Evolutionary conservation across 2,888 invertebrate genomes (phyloP), one percentile per base, ranked within the genome.

Genomic region (Tetragnatha montana): DNA sequence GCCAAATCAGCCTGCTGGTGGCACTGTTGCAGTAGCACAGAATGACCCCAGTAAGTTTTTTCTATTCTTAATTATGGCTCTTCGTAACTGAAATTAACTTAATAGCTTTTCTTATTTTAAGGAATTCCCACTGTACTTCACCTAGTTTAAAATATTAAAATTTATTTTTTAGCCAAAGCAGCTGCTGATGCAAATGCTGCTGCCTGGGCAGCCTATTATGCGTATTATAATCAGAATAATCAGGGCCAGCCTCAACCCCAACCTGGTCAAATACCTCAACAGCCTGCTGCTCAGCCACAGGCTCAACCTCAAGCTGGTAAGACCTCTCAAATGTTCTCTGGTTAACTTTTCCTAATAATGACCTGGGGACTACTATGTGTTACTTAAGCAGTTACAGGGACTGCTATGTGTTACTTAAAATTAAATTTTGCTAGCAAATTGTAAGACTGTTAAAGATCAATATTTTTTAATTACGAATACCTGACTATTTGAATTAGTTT

Each of bases 201-300:
- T 70, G 94, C 94, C 4, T 94, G 94, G 94, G 94, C 94, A 19
- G 94, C 94, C 0, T 94, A 94, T 91, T 94, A 94, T 92, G 93
- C 94, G 69, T 94, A 94, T 91, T 94, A 94, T 90, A 92, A 92
- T 75, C 93, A 92, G 75, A 89, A 90, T 19, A 90, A 88, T 19
- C 91, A 91, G 60, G 75, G 80, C 47, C 93, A 92, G 51, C 75
- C 87, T 51, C 93, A 92, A 82, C 92, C 92, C 78, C 92, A 92
- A 12, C 85, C 89, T 91, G 91, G 87, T 3, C 92, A 92, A 79
- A 81, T 85, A 21, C 75, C 89, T 10, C 92, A 81, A 74, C 89
- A 90, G 51, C 88, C 80, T n/a, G 47, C 80, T 74, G 76, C 89
- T 19, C 85, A 85, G 49, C 89, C 85, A 10, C 81, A 74, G 22